Evolutionary conservation across 2,113 vertebrate species (phyloP).

Genomic region (Propithecus coquereli): DNA sequence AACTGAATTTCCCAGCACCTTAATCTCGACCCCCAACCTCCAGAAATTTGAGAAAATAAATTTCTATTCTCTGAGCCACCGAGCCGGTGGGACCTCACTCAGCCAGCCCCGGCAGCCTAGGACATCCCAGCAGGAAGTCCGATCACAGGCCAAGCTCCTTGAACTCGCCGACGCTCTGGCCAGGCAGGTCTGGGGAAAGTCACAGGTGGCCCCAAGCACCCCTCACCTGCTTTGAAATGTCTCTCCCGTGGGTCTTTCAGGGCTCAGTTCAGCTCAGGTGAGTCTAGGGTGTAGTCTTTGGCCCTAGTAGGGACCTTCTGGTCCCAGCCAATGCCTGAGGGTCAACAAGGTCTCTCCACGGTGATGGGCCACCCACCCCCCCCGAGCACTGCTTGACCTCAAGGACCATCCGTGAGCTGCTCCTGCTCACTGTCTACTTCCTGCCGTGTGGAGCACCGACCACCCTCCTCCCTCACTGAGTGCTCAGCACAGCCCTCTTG

Average conservation of each 20-base stretch:
- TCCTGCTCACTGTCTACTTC: too few species aligned
- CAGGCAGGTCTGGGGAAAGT: neutral
- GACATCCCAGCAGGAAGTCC: neutral
- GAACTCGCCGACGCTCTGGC: neutral
- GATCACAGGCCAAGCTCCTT: neutral
- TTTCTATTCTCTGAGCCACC: neutral
- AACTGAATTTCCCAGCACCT: neutral
- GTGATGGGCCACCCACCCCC: neutral
- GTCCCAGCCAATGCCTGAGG: neutral
- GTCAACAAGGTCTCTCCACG: fast-evolving
- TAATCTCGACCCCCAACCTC: neutral
- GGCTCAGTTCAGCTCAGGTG: neutral
- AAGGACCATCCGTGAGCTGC: too few species aligned
- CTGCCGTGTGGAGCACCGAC: too few species aligned
- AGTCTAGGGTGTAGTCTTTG: neutral
- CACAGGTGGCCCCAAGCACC: neutral
- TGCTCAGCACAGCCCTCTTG: too few species aligned
- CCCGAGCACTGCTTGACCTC: neutral
- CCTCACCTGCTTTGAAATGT: neutral
- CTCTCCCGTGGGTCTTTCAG: neutral
- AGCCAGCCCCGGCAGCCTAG: neutral
- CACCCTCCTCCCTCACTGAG: too few species aligned
- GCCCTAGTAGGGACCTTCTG: neutral
- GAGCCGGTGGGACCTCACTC: fast-evolving
- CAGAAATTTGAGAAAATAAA: neutral